A percentile compares a stretch with the other conserved stretches of the same genome.
Conservation (phyloP, 2,797 vertebrate genomes). For the Gambelia wislizenii region DNA sequence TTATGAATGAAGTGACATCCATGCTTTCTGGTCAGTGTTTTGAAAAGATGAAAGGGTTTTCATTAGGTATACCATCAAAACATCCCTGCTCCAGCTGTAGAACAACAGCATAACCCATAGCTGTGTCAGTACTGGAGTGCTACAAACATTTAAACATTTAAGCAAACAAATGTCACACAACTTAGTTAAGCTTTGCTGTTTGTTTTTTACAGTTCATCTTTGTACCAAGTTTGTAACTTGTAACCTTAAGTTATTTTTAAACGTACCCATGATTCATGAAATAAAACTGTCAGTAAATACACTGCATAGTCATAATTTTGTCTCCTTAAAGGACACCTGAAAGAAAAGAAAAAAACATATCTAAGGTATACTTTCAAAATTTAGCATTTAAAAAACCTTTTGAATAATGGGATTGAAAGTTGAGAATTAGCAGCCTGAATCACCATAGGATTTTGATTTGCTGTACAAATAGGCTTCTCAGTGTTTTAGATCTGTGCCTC, state of each 20-base stretch:
- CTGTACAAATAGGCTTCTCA: background rate
- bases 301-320: conserved; percentile 93
- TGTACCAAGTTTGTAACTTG: too few species aligned
- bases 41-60: background rate
- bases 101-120: background rate
- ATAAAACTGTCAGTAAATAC: conserved; percentile 95
- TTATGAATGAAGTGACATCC: background rate
- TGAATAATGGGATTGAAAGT: background rate
- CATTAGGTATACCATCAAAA: background rate
- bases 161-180: background rate
- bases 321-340: conserved; percentile 90
- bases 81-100: background rate
- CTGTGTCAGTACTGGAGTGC: background rate
- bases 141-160: background rate
- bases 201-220: too few species aligned
- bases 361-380: background rate
- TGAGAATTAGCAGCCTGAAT: background rate
- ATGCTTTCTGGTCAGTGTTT: background rate
- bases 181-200: background rate
- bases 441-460: background rate
- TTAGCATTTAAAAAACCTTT: background rate
- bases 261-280: conserved; percentile 98
- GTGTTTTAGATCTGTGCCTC: background rate
- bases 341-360: conserved; percentile 48
- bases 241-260: too few species aligned